Evolutionary conservation across 2,888 invertebrate species (phyloP), one percentile per base, ranked within the genome.

Genomic region (Andrena praecox): DNA sequence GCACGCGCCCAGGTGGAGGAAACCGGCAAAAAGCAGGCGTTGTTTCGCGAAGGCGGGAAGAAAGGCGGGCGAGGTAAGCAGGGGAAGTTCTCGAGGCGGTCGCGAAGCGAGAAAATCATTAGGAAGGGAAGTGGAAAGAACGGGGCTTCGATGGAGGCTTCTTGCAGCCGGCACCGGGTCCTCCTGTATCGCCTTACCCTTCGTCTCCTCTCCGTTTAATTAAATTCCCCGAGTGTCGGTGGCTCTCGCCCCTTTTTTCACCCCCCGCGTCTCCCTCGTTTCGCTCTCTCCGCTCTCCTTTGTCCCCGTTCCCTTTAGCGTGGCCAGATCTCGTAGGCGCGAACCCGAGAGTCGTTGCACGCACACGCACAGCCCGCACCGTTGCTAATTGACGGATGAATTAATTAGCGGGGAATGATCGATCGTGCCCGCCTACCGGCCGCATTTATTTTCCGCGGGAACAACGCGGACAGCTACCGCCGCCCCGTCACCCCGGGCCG

Each of bases 301-400:
- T 59, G 24, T 59, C 24, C 62, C 54, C 54, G n/a, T 31, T 59
- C 42, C 52, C 16, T 35, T 63, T 29, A 33, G 33, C 63, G 71
- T 54, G 54, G 68, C 35, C 78, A 64, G 80, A 71, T 83, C 80
- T 75, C 85, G 86, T 82, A 83, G 84, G 86, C 80, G 86, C 80
- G 85, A 87, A 68, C 64, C 62, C 29, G 75, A 69, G 77, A 48
- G 70, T 64, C 60, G 56, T 31, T 54, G 29, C 71, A 70, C 72
- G 62, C 69, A 67, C 83, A 73, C 59, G 52, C 60, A 54, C 67
- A 54, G 20, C 20, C 54, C 54, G 24, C 56, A 35, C 71, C 68
- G 78, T 72, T 85, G 86, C 90, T 92, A 93, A 93, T 93, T 93
- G 92, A 93, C 91, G 91, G 91, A 93, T 91, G 91, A 93, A 93